Evolutionary conservation across 1,140 invertebrate genomes (phyloP).

Genomic region (Pemphigus obesinymphae): DNA sequence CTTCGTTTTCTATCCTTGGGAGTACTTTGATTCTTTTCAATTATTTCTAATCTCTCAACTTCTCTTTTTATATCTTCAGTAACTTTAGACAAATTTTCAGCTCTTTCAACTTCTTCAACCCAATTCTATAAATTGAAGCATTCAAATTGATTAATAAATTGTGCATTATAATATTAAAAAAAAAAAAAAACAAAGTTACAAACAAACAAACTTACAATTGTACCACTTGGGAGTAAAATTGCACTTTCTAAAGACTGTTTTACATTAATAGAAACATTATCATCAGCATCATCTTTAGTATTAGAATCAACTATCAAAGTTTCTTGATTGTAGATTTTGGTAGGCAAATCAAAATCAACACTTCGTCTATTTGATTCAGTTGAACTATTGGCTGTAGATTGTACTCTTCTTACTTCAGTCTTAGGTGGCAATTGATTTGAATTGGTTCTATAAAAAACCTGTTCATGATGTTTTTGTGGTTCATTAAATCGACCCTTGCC

Average conservation of each 20-base stretch:
- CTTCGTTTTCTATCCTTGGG: slow-evolving; percentile 11
- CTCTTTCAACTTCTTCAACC: slow-evolving; percentile 42
- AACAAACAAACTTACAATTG: slow-evolving; percentile 31
- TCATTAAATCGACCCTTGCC: slow-evolving; percentile 26
- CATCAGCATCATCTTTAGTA: neutral
- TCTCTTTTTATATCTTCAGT: slow-evolving; percentile 33
- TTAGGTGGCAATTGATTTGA: neutral
- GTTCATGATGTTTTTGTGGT: slow-evolving; percentile 26
- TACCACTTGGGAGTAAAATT: slow-evolving; percentile 15
- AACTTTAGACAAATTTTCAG: slow-evolving; percentile 26
- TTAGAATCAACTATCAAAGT: neutral
- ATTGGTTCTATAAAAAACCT: neutral
- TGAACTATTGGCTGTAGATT: neutral
- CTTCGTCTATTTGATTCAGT: neutral
- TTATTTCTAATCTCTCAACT: neutral
- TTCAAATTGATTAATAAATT: neutral
- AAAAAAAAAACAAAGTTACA: neutral
- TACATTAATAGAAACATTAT: neutral
- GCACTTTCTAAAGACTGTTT: slow-evolving; percentile 27
- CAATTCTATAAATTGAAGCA: slow-evolving; percentile 34
- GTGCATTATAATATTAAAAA: neutral
- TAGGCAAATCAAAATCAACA: neutral
- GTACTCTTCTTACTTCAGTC: slow-evolving; percentile 19
- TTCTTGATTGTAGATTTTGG: neutral
- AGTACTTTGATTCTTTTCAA: slow-evolving; percentile 6